A percentile compares a stretch with the other conserved stretches of the same genome.
Evolutionary conservation across 1,140 invertebrate species (phyloP).

Genomic region (Elysia chlorotica): DNA sequence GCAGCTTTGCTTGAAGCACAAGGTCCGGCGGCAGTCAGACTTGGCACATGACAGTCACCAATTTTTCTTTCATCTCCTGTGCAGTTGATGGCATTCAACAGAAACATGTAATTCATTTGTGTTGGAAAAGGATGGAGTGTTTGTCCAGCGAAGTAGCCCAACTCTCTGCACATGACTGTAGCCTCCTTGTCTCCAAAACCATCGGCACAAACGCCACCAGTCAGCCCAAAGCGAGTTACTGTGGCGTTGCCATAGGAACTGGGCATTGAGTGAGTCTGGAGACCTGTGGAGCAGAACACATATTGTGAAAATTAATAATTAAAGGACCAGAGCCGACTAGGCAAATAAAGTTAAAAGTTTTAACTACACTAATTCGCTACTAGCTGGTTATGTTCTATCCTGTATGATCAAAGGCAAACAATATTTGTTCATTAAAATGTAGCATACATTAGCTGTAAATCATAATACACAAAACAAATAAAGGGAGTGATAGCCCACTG

Average conservation of each 20-base stretch:
- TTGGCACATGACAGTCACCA: slow-evolving; percentile 1
- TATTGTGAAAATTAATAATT: neutral
- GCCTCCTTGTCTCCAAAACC: slow-evolving; percentile 25
- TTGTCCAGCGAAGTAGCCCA: slow-evolving; percentile 66
- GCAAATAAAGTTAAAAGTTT: too few relatives aligned
- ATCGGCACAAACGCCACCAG: slow-evolving; percentile 25
- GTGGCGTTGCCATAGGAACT: slow-evolving; percentile 37
- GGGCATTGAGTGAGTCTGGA: neutral
- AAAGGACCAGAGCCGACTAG: too few relatives aligned
- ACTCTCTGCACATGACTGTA: slow-evolving; percentile 23
- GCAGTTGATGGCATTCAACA: slow-evolving; percentile 29
- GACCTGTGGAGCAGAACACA: slow-evolving; percentile 6
- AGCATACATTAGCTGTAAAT: too few relatives aligned
- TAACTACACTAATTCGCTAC: too few relatives aligned
- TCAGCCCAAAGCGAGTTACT: slow-evolving; percentile 68
- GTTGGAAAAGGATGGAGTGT: neutral
- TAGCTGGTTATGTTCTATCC: too few relatives aligned
- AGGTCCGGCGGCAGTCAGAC: neutral
- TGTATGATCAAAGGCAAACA: neutral
- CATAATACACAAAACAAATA: too few relatives aligned
- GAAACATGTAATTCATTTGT: neutral
- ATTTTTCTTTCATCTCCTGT: slow-evolving; percentile 35
- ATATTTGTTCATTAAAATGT: too few relatives aligned
- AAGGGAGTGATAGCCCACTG: too few relatives aligned
- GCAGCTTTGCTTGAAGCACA: neutral